Evolutionary conservation across 2,888 invertebrate genomes (phyloP), one percentile per base, ranked within the genome.

Genomic region (Phaedon cochleariae): DNA sequence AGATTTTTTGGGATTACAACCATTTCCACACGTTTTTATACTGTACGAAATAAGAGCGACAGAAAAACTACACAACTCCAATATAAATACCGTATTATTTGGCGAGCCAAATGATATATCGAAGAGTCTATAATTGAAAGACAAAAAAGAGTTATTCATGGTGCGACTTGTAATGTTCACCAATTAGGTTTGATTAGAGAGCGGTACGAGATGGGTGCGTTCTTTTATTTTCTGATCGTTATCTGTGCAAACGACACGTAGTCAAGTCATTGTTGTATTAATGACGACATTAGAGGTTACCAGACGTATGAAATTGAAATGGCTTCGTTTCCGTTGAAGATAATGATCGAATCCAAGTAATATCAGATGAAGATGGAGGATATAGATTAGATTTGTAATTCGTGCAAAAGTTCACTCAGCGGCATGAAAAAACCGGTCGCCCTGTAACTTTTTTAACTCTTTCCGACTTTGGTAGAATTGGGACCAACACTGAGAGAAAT

Each of bases 161-260:
- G 54, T 46, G 29, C 46, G 54, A 37, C 57, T 26, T 29, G 57
- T 57, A 57, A 57, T 57, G 41, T 57, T 45, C 41, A 64, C 64
- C 64, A 67, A 67, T 67, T 67, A 67, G 55, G 34, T 22, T 37
- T 54, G 67, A 67, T 67, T 67, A 67, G 54, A 67, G 67, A 64
- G 67, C 67, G 67, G 67, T 57, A 55, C 45, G 60, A 55, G 64
- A 54, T 64, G 59, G 59, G 62, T 10, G 62, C 53, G 59, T 51
- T 48, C 58, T 48, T 64, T 57, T 52, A 61, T 61, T 61, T 59
- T 51, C 49, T 29, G 26, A 29, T 59, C 45, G 57, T 57, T 57
- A 57, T 46, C 21, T 26, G 45, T 26, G 18, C 57, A 26, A 57
- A 57, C 57, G 57, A 57, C 57, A 57, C 57, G 57, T 57, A 57